These are phyloP conservation scores for Palythoa grandis DNA, from an alignment of 92 coral and sea anemone genomes.

Conservation along the genomic window DNA sequence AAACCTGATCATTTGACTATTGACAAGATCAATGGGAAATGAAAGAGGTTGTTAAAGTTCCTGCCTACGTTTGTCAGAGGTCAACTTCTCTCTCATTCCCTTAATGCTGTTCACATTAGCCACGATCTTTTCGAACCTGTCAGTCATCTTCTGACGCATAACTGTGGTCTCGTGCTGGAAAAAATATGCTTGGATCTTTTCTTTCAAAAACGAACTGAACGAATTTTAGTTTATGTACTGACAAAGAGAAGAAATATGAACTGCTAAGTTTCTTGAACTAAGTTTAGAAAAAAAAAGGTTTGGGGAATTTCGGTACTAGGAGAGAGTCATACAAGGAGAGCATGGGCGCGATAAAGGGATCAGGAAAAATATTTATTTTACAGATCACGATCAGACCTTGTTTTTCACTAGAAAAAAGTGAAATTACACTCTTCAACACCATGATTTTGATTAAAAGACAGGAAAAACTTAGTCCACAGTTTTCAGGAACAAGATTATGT, in stretches of 20 bases:
- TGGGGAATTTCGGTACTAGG: not conserved
- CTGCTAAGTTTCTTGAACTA: slow-evolving; percentile 2
- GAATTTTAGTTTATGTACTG: not conserved
- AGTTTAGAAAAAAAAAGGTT: not conserved
- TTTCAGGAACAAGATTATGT: not conserved
- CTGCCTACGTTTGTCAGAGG: too few species aligned
- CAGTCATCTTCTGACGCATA: too few species aligned
- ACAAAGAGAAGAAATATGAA: not conserved
- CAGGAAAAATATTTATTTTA: not conserved
- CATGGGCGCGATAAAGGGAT: not conserved
- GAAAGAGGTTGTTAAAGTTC: too few species aligned
- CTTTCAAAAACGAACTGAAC: not conserved
- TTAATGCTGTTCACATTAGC: too few species aligned
- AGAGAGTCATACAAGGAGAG: not conserved
- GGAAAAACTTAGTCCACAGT: not conserved
- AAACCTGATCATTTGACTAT: too few species aligned
- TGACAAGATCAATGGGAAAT: too few species aligned
- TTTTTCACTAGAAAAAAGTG: not conserved
- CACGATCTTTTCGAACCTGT: too few species aligned
- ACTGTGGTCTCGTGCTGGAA: not conserved
- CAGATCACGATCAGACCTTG: not conserved
- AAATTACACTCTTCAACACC: not conserved
- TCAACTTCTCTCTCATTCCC: too few species aligned
- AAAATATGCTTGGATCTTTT: not conserved
- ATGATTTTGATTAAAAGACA: not conserved